These are phyloP conservation scores for Chiloscyllium punctatum DNA, from an alignment of 2,797 vertebrate species.

Conservation along the genomic window DNA sequence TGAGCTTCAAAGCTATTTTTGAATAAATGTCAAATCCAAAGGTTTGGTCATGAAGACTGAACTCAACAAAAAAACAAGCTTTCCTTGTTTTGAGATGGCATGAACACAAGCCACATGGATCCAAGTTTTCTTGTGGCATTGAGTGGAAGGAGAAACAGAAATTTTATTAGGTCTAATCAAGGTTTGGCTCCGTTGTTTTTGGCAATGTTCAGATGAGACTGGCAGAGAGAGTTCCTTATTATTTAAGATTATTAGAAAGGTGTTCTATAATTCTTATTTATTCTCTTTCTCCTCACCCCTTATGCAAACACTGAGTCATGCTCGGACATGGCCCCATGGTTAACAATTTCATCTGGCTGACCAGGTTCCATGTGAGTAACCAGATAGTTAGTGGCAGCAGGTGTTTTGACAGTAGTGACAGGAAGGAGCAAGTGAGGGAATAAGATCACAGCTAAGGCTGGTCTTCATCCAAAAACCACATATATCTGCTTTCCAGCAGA, in stretches of 20 bases:
- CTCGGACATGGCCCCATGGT: not conserved
- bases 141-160: not conserved
- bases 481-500: not conserved
- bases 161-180: not conserved
- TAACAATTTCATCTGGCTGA: not conserved
- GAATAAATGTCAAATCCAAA: not conserved
- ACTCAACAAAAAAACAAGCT: conserved; percentile 22
- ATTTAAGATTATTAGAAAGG: not conserved
- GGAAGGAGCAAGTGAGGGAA: not conserved
- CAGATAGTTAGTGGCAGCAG: conserved; percentile 17
- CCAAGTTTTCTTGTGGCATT: conserved; percentile 26
- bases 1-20: not conserved
- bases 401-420: not conserved
- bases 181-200: conserved; percentile 8
- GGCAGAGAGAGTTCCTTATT: not conserved
- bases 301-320: conserved; percentile 23
- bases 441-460: not conserved
- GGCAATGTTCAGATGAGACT: not conserved
- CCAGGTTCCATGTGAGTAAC: not conserved
- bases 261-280: not conserved
- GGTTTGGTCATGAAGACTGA: not conserved
- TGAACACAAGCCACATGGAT: not conserved
- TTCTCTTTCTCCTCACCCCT: not conserved
- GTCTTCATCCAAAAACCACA: not conserved
- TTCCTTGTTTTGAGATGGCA: conserved; percentile 30